These are phyloP conservation scores for Apostichopus leukothele DNA, from an alignment of 53 echinoderm and acorn worm species.

Conservation along the genomic window DNA sequence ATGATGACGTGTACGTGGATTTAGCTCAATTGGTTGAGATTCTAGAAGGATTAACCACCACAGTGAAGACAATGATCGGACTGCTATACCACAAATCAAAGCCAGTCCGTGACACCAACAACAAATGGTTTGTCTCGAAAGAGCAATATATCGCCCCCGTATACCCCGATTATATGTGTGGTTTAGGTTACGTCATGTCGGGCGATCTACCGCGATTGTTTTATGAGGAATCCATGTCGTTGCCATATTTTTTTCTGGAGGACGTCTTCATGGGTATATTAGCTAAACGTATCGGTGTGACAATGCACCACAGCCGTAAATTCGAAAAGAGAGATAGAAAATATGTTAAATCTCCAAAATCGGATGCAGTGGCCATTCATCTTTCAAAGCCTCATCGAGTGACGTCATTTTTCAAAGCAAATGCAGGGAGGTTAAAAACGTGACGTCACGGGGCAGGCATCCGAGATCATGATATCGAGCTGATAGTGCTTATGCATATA, in stretches of 20 bases:
- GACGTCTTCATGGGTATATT: conserved; percentile 13
- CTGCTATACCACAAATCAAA: neutral
- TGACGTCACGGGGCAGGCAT: too few relatives aligned
- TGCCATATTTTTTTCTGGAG: conserved; percentile 7
- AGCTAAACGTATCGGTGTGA: neutral
- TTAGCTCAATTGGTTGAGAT: neutral
- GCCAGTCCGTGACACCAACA: neutral
- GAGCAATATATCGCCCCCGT: neutral
- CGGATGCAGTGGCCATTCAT: too few relatives aligned
- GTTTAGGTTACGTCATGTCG: conserved; percentile 1
- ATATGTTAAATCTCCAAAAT: too few relatives aligned
- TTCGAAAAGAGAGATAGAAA: too few relatives aligned
- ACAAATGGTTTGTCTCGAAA: conserved; percentile 8
- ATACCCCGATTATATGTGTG: neutral
- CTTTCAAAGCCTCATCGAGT: too few relatives aligned
- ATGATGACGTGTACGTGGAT: neutral
- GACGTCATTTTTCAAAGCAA: too few relatives aligned
- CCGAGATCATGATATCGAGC: too few relatives aligned
- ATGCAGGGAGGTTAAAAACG: too few relatives aligned
- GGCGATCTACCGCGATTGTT: neutral
- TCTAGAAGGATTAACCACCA: neutral
- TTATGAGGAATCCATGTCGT: neutral
- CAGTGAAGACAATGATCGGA: neutral
- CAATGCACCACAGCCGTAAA: neutral
- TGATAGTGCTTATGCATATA: too few relatives aligned